Evolutionary conservation across 2,888 invertebrate species (phyloP).

Genomic region (Tetrapedia diversipes): DNA sequence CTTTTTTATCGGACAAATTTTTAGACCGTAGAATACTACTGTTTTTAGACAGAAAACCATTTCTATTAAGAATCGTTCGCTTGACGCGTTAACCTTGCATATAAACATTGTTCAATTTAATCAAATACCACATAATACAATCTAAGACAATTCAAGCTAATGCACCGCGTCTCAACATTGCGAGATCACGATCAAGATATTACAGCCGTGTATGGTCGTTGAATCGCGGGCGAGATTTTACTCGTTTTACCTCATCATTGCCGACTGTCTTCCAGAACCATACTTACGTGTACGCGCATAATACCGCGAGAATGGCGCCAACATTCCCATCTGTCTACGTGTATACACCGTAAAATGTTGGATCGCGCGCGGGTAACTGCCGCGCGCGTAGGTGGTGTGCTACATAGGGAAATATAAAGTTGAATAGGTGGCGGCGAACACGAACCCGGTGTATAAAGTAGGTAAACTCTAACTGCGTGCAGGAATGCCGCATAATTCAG

Average conservation of each 20-base stretch:
- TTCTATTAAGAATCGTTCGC: too few species aligned
- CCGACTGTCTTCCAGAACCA: constrained; percentile 9
- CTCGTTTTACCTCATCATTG: constrained; percentile 33
- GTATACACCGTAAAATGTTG: constrained; percentile 62
- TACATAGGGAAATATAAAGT: constrained; percentile 38
- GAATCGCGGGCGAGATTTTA: constrained; percentile 39
- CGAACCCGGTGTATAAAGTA: constrained; percentile 19
- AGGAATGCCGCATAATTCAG: constrained; percentile 66
- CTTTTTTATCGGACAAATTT: background rate
- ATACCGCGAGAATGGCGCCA: constrained; percentile 72
- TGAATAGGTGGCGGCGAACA: constrained; percentile 33
- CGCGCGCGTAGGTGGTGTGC: constrained; percentile 41
- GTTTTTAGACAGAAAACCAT: too few species aligned
- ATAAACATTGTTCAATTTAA: too few species aligned
- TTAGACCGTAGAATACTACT: too few species aligned
- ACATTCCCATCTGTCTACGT: constrained; percentile 76
- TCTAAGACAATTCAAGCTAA: background rate
- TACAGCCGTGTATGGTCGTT: constrained; percentile 17
- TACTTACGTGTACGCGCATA: constrained; percentile 20
- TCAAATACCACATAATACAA: too few species aligned
- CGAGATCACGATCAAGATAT: constrained; percentile 25
- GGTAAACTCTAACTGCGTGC: constrained; percentile 43
- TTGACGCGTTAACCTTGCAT: background rate
- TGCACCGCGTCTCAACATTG: constrained; percentile 12
- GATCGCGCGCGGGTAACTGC: constrained; percentile 42